These are phyloP conservation scores for Ardeotis arabs DNA, from an alignment of 2,113 vertebrate species.

Conservation along the genomic window DNA sequence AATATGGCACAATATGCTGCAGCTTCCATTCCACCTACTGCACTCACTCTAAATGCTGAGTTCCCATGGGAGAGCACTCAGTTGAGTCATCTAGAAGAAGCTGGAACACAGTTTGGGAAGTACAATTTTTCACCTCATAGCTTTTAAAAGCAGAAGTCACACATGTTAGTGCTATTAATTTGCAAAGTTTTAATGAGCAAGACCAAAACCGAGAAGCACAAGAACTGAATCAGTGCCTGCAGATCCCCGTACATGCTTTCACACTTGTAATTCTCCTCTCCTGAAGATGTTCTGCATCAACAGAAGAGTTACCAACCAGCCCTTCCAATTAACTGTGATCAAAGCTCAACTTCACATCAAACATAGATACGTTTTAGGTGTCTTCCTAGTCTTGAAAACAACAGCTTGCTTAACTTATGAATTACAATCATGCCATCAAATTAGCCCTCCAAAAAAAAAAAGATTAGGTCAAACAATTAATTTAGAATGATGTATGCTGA, in stretches of 20 bases:
- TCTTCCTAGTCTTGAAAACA: background rate
- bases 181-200: background rate
- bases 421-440: background rate
- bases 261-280: background rate
- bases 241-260: background rate
- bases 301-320: background rate
- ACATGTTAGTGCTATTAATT: background rate
- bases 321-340: background rate
- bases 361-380: fast-evolving
- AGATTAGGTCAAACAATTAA: background rate
- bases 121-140: background rate
- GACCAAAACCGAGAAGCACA: background rate
- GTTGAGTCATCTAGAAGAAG: background rate
- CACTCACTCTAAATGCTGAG: background rate
- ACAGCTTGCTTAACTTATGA: background rate
- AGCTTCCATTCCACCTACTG: background rate
- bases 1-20: background rate
- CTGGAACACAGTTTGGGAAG: background rate
- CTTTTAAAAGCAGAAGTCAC: background rate
- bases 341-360: background rate
- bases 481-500: background rate
- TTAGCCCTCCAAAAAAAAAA: background rate
- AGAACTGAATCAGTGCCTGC: background rate
- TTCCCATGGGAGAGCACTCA: background rate
- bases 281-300: background rate